Evolutionary conservation across 2,113 vertebrate species (phyloP).

Genomic region (Xenotilapia longispinis): DNA sequence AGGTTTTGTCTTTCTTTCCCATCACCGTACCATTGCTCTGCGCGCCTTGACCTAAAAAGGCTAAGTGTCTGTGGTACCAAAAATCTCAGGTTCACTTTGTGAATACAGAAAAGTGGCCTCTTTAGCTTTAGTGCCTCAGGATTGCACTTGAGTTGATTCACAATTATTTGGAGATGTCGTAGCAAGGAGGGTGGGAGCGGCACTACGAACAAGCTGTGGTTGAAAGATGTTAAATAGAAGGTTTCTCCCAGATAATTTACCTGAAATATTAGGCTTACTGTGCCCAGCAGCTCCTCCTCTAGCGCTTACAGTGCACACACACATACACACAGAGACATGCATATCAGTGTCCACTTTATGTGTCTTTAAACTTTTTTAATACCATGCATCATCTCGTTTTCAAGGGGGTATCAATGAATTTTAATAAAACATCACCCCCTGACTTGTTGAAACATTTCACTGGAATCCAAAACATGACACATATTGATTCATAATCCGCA

Average conservation of each 20-base stretch:
- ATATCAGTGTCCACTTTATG: neutral
- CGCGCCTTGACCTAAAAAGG: slow-evolving; percentile 17
- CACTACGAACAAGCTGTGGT: slow-evolving; percentile 25
- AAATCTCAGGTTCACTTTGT: slow-evolving; percentile 24
- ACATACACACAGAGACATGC: neutral
- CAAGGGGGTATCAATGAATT: neutral
- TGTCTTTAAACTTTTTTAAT: neutral
- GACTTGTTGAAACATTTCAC: neutral
- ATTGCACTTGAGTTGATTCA: slow-evolving; percentile 37
- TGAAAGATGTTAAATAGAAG: slow-evolving; percentile 12
- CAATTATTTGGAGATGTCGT: slow-evolving; percentile 7
- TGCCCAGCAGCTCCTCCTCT: neutral
- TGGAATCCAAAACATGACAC: neutral
- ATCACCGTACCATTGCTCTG: neutral
- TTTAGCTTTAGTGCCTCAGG: neutral
- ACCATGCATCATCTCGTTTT: neutral
- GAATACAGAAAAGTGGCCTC: slow-evolving; percentile 28
- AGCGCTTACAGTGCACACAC: neutral
- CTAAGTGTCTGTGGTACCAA: slow-evolving; percentile 29
- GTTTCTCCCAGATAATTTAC: neutral
- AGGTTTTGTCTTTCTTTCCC: neutral
- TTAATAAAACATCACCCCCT: neutral
- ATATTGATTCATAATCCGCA: slow-evolving; percentile 21
- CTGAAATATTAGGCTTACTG: neutral
- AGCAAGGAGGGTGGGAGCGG: neutral